Percentiles rank a stretch among this genome's conserved stretches.
phyloP scores from a whole-genome alignment of 35 echinoderm and acorn worm genomes.

The Apostichopus californicus region DNA sequence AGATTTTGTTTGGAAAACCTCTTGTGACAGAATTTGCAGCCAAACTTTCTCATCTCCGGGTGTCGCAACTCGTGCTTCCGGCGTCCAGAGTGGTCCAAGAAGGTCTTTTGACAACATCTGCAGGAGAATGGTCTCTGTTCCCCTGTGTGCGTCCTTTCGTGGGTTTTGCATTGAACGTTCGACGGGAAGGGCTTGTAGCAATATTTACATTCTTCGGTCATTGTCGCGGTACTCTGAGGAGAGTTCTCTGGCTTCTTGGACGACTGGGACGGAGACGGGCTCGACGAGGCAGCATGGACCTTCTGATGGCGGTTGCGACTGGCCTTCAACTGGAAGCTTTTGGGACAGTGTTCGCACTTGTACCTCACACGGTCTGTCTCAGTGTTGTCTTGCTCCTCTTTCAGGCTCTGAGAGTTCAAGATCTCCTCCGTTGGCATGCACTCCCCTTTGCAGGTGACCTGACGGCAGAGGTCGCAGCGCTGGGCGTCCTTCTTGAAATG shows the following conservation, averaged over 20 bases:
- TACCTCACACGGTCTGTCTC: not conserved
- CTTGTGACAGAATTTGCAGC: constrained; percentile 50
- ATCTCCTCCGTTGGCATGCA: constrained; percentile 34
- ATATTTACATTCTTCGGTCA: constrained; percentile 26
- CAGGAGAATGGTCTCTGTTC: constrained; percentile 26
- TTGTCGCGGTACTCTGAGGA: not conserved
- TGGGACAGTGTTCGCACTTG: constrained; percentile 33
- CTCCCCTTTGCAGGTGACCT: constrained; percentile 50
- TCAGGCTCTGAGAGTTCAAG: constrained; percentile 2
- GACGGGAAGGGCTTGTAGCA: constrained; percentile 37
- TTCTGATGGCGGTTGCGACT: constrained; percentile 41
- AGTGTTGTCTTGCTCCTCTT: not conserved
- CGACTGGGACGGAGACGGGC: not conserved
- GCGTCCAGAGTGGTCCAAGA: constrained; percentile 4
- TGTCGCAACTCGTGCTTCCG: constrained; percentile 39
- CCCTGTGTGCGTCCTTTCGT: constrained; percentile 1
- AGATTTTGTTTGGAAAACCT: constrained; percentile 42
- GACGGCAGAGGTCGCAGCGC: constrained; percentile 42
- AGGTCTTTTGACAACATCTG: constrained; percentile 42
- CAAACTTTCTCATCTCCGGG: constrained; percentile 39
- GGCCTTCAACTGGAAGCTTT: constrained; percentile 5
- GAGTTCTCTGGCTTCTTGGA: not conserved
- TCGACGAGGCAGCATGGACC: not conserved
- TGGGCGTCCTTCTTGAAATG: constrained; percentile 45
- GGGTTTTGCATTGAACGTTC: not conserved